Evolutionary conservation across 2,113 vertebrate species (phyloP).

Genomic region (Petrocephalus microphthalmus): DNA sequence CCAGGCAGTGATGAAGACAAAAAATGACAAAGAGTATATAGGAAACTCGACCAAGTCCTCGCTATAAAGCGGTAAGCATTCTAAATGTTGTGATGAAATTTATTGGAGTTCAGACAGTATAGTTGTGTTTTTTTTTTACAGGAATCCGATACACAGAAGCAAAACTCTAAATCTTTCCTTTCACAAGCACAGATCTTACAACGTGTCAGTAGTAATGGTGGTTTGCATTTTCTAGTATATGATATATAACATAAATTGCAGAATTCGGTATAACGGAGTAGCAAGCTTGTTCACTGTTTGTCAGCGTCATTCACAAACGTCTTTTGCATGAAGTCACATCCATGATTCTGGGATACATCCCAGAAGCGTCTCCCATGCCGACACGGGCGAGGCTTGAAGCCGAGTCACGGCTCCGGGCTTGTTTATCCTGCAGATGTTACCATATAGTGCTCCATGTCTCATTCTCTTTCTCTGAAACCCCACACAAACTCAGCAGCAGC

Average conservation of each 20-base stretch:
- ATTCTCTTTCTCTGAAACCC: not conserved
- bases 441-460: not conserved
- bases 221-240: not conserved
- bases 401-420: not conserved
- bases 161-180: not conserved
- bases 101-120: not conserved
- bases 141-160: not conserved
- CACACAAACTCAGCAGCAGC: constrained; percentile 7
- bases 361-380: not conserved
- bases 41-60: not conserved
- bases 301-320: not conserved
- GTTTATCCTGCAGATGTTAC: not conserved
- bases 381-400: not conserved
- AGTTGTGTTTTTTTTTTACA: not conserved
- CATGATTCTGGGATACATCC: not conserved
- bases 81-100: not conserved
- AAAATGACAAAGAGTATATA: not conserved
- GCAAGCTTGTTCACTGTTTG: not conserved
- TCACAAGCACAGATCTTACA: not conserved
- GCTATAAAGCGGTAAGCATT: not conserved
- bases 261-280: not conserved
- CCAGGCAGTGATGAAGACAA: not conserved
- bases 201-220: not conserved
- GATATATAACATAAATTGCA: not conserved
- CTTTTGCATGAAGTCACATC: not conserved